Evolutionary conservation across 1,140 invertebrate genomes (phyloP), one percentile per base, ranked within the genome.

Genomic region (Limonius californicus): DNA sequence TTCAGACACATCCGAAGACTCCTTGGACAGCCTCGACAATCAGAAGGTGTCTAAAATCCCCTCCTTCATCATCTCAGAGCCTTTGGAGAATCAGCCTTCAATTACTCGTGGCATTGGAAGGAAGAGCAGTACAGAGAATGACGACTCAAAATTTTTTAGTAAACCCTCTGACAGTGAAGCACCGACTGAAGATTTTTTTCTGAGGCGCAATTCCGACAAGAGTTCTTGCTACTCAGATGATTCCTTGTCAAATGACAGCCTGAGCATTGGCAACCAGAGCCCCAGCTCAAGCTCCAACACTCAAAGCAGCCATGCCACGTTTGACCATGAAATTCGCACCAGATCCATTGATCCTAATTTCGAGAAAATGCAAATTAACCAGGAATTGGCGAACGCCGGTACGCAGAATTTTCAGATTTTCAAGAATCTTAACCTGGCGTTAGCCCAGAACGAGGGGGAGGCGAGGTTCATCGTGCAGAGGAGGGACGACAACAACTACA

Each of bases 101-200:
- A 93, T 90, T 63, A 92, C 87, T 11, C 82, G 87, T 56, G 89
- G 90, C 1, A 92, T 90, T 47, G 89, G 89, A 14, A 73, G 84
- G 15, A 86, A 86, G 68, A 81, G 81, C 6, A 85, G 84, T 58
- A 77, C 85, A 35, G 85, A 86, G 61, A 82, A 77, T n/a, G 72
- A 58, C 42, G 30, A 59, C 18, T 12, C 60, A 66, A 47, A 45
- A 45, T 61, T 61, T 61, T 42, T 45, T 54, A 59, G 53, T 55
- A 23, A 55, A 19, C n/a, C 21, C 7, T 12, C 53, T 27, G 53
- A 23, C 9, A 21, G 14, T 6, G 11, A 62, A 65, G 50, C 39
- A 27, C 3, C 67, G 64, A 59, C 35, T 12, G 70, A 73, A 4
- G 68, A 73, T 60, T 72, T 73, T 72, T 71, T 72, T 73, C 67